These are phyloP conservation scores for Otus scops DNA, from an alignment of 2,797 vertebrate genomes.

Conservation along the genomic window DNA sequence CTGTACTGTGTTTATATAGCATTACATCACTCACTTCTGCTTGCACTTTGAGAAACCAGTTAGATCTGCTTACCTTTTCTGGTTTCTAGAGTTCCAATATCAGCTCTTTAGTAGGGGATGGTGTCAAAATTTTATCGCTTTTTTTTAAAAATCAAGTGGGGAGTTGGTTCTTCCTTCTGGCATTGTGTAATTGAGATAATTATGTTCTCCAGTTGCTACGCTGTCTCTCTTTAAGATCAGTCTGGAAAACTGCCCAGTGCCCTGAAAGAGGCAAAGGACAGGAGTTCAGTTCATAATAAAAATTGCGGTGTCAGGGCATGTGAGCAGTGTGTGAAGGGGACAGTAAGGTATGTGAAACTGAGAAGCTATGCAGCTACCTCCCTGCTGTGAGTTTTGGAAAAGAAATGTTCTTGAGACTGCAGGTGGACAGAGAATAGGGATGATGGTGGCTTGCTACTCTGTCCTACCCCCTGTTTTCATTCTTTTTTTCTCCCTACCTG, in stretches of 20 bases:
- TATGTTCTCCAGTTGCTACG: not conserved
- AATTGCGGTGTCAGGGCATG: not conserved
- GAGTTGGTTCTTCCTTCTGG: not conserved
- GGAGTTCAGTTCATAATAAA: not conserved
- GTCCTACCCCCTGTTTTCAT: not conserved
- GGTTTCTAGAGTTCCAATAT: not conserved
- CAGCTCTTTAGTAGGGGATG: not conserved
- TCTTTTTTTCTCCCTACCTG: not conserved
- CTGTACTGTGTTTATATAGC: not conserved
- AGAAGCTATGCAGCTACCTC: not conserved
- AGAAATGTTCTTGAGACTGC: not conserved
- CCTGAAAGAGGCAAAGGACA: not conserved
- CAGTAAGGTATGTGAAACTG: not conserved
- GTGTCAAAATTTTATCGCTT: not conserved
- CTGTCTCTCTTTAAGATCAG: not conserved
- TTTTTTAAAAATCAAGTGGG: not conserved
- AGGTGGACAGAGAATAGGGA: not conserved
- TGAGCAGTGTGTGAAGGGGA: not conserved
- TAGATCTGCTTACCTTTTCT: not conserved
- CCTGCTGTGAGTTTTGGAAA: not conserved
- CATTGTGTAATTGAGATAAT: not conserved
- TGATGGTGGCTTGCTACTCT: not conserved
- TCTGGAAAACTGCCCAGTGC: constrained; percentile 21
- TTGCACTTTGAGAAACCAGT: not conserved
- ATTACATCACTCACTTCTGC: not conserved